phyloP scores from a whole-genome alignment of 1,140 invertebrate species.

The Drosophila kikkawai region DNA sequence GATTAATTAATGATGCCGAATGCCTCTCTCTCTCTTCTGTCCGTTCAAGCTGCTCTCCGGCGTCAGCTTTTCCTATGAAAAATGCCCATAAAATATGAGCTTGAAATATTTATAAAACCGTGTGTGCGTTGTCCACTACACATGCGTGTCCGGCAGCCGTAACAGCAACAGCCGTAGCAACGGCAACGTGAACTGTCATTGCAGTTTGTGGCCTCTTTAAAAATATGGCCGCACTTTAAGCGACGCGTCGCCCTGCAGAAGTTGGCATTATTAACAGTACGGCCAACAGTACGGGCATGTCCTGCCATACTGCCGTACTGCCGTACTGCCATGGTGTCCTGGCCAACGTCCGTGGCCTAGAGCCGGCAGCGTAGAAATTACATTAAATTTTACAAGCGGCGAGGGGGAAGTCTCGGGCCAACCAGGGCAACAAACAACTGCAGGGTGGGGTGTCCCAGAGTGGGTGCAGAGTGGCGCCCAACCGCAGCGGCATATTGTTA shows the following conservation, averaged over 20 bases:
- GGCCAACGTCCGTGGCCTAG: conserved; percentile 53
- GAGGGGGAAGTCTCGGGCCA: conserved; percentile 17
- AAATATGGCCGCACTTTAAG: conserved; percentile 58
- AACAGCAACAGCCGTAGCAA: neutral
- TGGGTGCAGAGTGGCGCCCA: conserved; percentile 5
- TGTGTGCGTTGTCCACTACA: conserved; percentile 24
- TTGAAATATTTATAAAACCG: conserved; percentile 58
- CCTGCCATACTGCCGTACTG: too few species aligned
- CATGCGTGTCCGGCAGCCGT: conserved; percentile 27
- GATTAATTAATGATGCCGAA: conserved; percentile 62
- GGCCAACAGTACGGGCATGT: conserved; percentile 9
- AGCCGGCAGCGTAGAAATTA: conserved; percentile 66
- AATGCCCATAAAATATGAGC: conserved; percentile 61
- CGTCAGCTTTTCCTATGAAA: conserved; percentile 39
- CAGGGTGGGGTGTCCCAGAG: neutral
- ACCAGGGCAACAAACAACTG: conserved; percentile 34
- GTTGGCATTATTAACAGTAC: conserved; percentile 43
- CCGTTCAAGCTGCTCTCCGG: conserved; percentile 33
- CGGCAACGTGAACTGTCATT: conserved; percentile 53
- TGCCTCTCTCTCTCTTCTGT: neutral
- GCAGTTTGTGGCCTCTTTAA: conserved; percentile 59
- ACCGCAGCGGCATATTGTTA: conserved; percentile 41
- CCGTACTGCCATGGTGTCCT: conserved; percentile 15
- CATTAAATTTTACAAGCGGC: conserved; percentile 64
- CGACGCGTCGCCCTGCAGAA: conserved; percentile 1